Conservation (phyloP, 2,113 vertebrate species). For the Phaetusa simplex region DNA sequence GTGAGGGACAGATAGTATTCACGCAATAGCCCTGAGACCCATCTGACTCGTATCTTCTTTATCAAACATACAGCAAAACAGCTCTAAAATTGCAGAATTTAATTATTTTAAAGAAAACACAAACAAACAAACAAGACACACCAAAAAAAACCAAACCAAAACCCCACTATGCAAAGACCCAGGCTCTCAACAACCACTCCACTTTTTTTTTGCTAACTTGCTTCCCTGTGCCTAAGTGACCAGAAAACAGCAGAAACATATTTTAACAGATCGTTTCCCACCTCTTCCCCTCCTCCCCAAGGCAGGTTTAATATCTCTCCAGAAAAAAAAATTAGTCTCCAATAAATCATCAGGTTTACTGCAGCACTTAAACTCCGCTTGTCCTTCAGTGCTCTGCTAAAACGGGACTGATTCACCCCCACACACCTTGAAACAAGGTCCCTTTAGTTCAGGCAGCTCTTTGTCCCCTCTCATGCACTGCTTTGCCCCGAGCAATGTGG, state of each 20-base stretch:
- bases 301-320: not conserved
- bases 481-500: accelerated
- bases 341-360: not conserved
- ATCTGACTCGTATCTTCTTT: not conserved
- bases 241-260: not conserved
- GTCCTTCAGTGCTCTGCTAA: not conserved
- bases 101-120: not conserved
- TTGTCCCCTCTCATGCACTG: accelerated
- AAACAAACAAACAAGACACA: not conserved
- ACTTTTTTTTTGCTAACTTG: not conserved
- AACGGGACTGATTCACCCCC: accelerated
- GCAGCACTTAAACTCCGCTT: not conserved
- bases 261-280: not conserved
- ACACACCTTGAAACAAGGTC: not conserved
- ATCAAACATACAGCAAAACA: not conserved
- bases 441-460: not conserved
- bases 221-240: not conserved
- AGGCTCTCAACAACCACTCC: not conserved
- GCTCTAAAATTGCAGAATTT: not conserved
- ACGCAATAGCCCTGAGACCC: too few relatives aligned
- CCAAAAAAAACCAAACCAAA: not conserved
- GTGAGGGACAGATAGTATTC: not conserved
- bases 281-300: not conserved
- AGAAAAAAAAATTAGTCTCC: not conserved
- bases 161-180: not conserved